Evolutionary conservation across 2,797 vertebrate species (phyloP).

Genomic region (Anomalospiza imberbis): DNA sequence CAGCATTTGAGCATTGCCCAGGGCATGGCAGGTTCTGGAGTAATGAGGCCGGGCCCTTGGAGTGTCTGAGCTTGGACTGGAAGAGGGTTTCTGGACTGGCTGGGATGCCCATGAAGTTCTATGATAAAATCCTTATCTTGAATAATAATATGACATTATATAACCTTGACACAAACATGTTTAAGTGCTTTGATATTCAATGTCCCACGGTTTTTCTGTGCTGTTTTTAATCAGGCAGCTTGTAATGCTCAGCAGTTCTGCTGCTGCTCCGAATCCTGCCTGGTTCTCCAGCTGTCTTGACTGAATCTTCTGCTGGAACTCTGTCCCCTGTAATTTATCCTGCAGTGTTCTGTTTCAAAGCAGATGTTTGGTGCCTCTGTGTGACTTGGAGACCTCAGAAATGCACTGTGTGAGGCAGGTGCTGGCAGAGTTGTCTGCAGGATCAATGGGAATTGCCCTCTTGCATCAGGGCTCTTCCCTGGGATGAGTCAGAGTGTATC

Average conservation of each 20-base stretch:
- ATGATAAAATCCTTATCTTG: background rate
- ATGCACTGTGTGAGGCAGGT: background rate
- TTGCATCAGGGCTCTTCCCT: conserved; percentile 55
- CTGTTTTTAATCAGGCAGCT: background rate
- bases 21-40: accelerated
- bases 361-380: background rate
- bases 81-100: background rate
- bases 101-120: background rate
- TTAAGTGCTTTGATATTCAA: background rate
- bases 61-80: background rate
- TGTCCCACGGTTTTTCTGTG: background rate
- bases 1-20: background rate
- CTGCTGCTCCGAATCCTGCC: background rate
- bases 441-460: conserved; percentile 63
- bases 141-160: background rate
- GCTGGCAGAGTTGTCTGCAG: background rate
- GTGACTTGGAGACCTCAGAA: background rate
- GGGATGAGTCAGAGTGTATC: conserved; percentile 44
- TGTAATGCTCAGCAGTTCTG: background rate
- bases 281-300: background rate
- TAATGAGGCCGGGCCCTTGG: background rate
- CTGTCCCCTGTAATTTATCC: background rate
- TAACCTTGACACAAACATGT: background rate
- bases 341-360: background rate
- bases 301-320: background rate